Conservation (phyloP, 2,113 vertebrate genomes). For the Trogon surrucura region DNA sequence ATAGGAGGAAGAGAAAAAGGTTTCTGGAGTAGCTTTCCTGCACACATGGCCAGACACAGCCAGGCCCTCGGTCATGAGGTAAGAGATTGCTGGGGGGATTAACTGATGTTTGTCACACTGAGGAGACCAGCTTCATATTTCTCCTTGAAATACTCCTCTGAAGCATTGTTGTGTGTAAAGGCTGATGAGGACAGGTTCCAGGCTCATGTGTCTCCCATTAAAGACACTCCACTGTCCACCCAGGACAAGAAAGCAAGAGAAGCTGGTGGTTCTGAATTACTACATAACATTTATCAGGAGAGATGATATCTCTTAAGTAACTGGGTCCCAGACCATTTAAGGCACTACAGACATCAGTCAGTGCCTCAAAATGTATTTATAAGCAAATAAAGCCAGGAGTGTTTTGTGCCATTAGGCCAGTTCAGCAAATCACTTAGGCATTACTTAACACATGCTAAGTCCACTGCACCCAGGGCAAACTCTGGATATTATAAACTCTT, state of each 20-base stretch:
- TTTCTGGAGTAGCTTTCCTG: neutral
- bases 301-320: slow-evolving; percentile 40
- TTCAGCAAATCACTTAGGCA: slow-evolving; percentile 51
- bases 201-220: neutral
- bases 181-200: neutral
- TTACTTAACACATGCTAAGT: slow-evolving; percentile 44
- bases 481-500: slow-evolving; percentile 17
- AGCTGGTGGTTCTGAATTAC: slow-evolving; percentile 3
- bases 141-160: neutral
- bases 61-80: neutral
- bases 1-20: neutral
- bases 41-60: neutral
- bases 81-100: neutral
- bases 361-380: slow-evolving; percentile 43
- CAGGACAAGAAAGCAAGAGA: neutral
- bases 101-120: neutral
- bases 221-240: neutral
- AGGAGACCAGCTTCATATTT: neutral
- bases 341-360: slow-evolving; percentile 29
- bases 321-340: slow-evolving; percentile 19
- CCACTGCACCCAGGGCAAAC: slow-evolving; percentile 21
- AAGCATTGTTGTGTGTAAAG: neutral
- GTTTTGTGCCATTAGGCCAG: slow-evolving; percentile 39
- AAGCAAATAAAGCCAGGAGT: slow-evolving; percentile 54
- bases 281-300: slow-evolving; percentile 18